Conservation (phyloP, 2,888 invertebrate genomes). For the Sarcophaga caerulescens region DNA sequence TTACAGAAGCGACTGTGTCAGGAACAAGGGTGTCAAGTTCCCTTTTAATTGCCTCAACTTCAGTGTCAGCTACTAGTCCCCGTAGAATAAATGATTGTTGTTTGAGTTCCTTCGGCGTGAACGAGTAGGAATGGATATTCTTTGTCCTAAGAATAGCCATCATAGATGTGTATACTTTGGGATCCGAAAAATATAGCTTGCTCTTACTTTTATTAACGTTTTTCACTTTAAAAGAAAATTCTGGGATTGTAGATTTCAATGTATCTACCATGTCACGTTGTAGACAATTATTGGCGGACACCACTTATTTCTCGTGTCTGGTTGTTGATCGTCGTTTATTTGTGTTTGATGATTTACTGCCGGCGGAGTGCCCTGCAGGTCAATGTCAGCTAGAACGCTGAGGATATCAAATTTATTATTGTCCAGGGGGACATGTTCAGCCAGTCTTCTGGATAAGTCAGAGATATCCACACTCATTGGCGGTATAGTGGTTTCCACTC, state of each 20-base stretch:
- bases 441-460: neutral
- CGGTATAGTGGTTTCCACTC: neutral
- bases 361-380: neutral
- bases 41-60: neutral
- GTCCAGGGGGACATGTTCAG: neutral
- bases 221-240: neutral
- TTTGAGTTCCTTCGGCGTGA: neutral
- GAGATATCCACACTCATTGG: neutral
- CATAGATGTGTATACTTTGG: neutral
- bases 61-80: neutral
- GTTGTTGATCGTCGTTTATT: neutral
- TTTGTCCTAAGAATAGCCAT: neutral
- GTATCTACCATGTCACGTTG: conserved; percentile 7
- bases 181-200: neutral
- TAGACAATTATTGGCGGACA: conserved; percentile 5
- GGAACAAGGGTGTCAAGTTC: neutral
- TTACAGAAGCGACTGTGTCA: neutral
- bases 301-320: neutral
- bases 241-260: neutral
- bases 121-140: neutral
- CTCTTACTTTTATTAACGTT: no score
- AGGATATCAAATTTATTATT: neutral
- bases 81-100: neutral
- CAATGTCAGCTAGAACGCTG: neutral
- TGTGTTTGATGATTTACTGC: neutral